A percentile compares a stretch with the other conserved stretches of the same genome.
Evolutionary conservation across 2,888 invertebrate species (phyloP).

Genomic region (Cactoblastis cactorum): DNA sequence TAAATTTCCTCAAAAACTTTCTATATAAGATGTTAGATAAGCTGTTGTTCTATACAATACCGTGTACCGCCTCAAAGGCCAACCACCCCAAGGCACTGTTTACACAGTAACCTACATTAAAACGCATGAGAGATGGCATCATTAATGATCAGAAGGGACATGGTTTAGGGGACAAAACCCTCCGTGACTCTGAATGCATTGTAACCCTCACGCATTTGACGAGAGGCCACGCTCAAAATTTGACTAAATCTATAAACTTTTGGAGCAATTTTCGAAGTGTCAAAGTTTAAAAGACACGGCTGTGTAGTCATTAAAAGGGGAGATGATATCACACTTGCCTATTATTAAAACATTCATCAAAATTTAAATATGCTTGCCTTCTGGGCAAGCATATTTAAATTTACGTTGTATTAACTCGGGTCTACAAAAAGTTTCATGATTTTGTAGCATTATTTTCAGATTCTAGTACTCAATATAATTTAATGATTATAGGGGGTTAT

Average conservation of each 20-base stretch:
- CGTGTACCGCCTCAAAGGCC: slow-evolving; percentile 37
- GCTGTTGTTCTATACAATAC: not conserved
- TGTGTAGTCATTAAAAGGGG: slow-evolving; percentile 10
- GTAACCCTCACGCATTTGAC: slow-evolving; percentile 44
- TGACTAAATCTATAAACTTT: slow-evolving; percentile 49
- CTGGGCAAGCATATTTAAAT: too few relatives aligned
- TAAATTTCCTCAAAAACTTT: too few relatives aligned
- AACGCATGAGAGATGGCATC: slow-evolving; percentile 69
- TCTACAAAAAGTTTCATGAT: too few relatives aligned
- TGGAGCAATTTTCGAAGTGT: slow-evolving; percentile 40
- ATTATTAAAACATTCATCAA: not conserved
- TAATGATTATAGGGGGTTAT: too few relatives aligned
- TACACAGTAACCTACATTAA: slow-evolving; percentile 78
- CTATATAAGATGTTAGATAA: not conserved
- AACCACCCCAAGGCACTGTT: slow-evolving; percentile 63
- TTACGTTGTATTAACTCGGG: too few relatives aligned
- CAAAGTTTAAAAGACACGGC: slow-evolving; percentile 36
- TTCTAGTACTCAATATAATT: too few relatives aligned
- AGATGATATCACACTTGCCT: slow-evolving; percentile 2
- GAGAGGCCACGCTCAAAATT: slow-evolving; percentile 26
- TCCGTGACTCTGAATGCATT: slow-evolving; percentile 73
- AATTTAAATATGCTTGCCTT: not conserved
- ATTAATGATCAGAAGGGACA: slow-evolving; percentile 70
- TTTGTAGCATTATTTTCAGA: too few relatives aligned
- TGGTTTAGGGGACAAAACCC: slow-evolving; percentile 61